These are phyloP conservation scores for Triplophysa bombifrons DNA, from an alignment of 2,797 vertebrate genomes.

Conservation along the genomic window DNA sequence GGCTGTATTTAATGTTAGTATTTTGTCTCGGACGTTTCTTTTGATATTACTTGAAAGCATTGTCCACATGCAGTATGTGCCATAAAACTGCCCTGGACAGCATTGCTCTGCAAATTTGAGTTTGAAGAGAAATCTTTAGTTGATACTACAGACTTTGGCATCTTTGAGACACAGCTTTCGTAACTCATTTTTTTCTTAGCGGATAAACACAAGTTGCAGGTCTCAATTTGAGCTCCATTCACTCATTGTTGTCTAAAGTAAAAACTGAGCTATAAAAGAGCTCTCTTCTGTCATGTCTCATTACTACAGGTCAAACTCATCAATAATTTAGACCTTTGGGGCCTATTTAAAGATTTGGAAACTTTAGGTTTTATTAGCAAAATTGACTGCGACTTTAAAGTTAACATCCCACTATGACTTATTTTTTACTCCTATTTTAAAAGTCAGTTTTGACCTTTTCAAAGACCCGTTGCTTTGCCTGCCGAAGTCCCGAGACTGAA, in stretches of 20 bases:
- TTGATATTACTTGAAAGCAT: not conserved
- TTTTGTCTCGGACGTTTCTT: not conserved
- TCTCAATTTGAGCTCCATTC: not conserved
- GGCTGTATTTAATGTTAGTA: not conserved
- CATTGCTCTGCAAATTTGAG: not conserved
- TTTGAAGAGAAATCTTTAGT: not conserved
- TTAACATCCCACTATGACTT: not conserved
- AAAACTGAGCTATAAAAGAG: not conserved
- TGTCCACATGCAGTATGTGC: not conserved
- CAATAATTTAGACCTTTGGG: not conserved
- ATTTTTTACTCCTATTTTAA: not conserved
- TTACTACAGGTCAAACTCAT: not conserved
- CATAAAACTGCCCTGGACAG: not conserved
- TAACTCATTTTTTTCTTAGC: too few relatives aligned
- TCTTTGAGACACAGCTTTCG: not conserved
- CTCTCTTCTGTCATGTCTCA: not conserved
- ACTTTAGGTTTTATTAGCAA: not conserved
- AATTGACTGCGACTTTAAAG: not conserved
- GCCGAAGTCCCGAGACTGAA: not conserved
- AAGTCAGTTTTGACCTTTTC: conserved; percentile 10
- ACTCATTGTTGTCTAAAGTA: not conserved
- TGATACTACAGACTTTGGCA: too few relatives aligned
- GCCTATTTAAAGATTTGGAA: not conserved
- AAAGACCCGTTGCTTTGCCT: not conserved
- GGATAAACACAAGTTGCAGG: not conserved